These are phyloP conservation scores for Drosophila jambulina DNA, from an alignment of 1,140 invertebrate species.

Conservation along the genomic window DNA sequence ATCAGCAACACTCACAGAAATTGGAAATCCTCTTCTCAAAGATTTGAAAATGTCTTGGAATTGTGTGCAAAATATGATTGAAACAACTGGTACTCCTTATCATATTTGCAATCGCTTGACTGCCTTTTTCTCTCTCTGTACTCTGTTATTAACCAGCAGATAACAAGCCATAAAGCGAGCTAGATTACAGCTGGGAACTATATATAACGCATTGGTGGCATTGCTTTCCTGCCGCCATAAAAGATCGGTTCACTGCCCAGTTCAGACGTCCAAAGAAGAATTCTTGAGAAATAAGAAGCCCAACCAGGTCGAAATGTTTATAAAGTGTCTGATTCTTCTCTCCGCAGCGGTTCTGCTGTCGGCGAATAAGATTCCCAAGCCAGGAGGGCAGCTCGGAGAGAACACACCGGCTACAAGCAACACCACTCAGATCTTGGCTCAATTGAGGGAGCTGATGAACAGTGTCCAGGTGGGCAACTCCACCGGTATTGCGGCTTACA, in stretches of 20 bases:
- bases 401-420: conserved; percentile 36
- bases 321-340: conserved; percentile 8
- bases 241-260: conserved; percentile 2
- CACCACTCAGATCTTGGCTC: conserved; percentile 67
- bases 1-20: background rate
- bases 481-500: conserved; percentile 88
- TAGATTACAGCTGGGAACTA: conserved; percentile 10
- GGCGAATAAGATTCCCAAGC: background rate
- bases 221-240: conserved; percentile 3
- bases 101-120: background rate
- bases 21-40: background rate
- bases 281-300: background rate
- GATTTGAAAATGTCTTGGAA: fast-evolving
- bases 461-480: conserved; percentile 31
- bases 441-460: conserved; percentile 69
- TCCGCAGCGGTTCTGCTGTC: conserved; percentile 3
- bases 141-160: conserved; percentile 2
- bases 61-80: background rate
- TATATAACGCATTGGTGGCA: conserved; percentile 2
- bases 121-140: conserved; percentile 1
- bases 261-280: conserved; percentile 1
- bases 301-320: conserved; percentile 1
- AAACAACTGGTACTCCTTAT: background rate
- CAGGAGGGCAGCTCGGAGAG: background rate
- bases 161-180: conserved; percentile 10